Percentiles rank a stretch among this genome's conserved stretches.
These are phyloP conservation scores for Xestobium rufovillosum DNA, from an alignment of 2,888 invertebrate species.

Conservation along the genomic window DNA sequence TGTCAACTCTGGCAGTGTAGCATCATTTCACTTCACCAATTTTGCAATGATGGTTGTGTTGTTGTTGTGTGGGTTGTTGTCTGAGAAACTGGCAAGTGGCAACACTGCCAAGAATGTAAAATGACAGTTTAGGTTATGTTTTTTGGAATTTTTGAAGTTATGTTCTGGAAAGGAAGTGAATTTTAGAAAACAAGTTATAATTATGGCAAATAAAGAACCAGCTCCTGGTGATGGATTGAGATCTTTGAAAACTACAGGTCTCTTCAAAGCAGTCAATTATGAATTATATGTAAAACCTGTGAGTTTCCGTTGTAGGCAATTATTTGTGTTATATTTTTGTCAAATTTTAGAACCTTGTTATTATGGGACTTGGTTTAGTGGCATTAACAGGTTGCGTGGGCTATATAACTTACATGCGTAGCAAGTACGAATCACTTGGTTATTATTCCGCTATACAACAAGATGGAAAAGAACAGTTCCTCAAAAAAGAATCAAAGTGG, in stretches of 20 bases:
- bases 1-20: too few relatives aligned
- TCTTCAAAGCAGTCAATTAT: constrained; percentile 79
- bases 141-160: too few relatives aligned
- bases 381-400: constrained; percentile 67
- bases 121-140: too few relatives aligned
- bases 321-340: constrained; percentile 37
- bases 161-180: too few relatives aligned
- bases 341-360: constrained; percentile 76
- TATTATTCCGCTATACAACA: constrained; percentile 73
- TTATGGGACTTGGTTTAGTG: constrained; percentile 75
- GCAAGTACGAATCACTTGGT: constrained; percentile 68
- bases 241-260: constrained; percentile 62
- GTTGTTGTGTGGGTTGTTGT: too few relatives aligned
- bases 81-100: too few relatives aligned
- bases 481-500: constrained; percentile 74
- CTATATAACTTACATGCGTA: constrained; percentile 80
- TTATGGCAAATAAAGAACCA: too few relatives aligned
- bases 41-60: too few relatives aligned
- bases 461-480: constrained; percentile 68
- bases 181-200: too few relatives aligned
- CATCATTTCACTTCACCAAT: too few relatives aligned
- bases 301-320: constrained; percentile 39
- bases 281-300: constrained; percentile 87
- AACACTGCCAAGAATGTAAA: too few relatives aligned
- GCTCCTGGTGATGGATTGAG: constrained; percentile 69